Evolutionary conservation across 2,888 invertebrate genomes (phyloP).

Genomic region (Agrochola circellaris): DNA sequence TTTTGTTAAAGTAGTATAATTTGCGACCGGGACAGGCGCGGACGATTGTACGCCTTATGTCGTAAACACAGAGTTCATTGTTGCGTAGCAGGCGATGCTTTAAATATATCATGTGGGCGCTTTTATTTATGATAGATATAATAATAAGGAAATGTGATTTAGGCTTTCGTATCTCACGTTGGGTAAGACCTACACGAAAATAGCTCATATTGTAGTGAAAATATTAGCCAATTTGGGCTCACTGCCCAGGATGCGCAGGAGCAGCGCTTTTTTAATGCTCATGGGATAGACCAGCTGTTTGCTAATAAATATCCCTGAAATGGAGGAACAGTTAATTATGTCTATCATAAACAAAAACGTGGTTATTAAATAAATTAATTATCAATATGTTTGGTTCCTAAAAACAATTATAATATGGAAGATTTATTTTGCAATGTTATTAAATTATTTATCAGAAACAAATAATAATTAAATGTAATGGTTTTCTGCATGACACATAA

Average conservation of each 20-base stretch:
- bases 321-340: not conserved
- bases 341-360: conserved; percentile 49
- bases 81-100: conserved; percentile 60
- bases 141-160: not conserved
- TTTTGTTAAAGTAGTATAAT: conserved; percentile 78
- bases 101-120: conserved; percentile 56
- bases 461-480: conserved; percentile 62
- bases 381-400: conserved; percentile 83
- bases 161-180: not conserved
- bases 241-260: not conserved
- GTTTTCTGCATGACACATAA: conserved; percentile 67
- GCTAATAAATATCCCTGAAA: too few relatives aligned
- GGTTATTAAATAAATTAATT: conserved; percentile 60
- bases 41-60: conserved; percentile 39
- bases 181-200: not conserved
- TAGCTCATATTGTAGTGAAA: not conserved
- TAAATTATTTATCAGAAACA: conserved; percentile 72
- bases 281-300: not conserved
- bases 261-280: not conserved
- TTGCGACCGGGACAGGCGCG: conserved; percentile 41
- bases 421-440: conserved; percentile 77
- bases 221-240: not conserved
- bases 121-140: conserved; percentile 48
- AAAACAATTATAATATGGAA: conserved; percentile 73
- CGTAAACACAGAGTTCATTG: conserved; percentile 55